Evolutionary conservation across 2,113 vertebrate genomes (phyloP).

Genomic region (Istiophorus platypterus): DNA sequence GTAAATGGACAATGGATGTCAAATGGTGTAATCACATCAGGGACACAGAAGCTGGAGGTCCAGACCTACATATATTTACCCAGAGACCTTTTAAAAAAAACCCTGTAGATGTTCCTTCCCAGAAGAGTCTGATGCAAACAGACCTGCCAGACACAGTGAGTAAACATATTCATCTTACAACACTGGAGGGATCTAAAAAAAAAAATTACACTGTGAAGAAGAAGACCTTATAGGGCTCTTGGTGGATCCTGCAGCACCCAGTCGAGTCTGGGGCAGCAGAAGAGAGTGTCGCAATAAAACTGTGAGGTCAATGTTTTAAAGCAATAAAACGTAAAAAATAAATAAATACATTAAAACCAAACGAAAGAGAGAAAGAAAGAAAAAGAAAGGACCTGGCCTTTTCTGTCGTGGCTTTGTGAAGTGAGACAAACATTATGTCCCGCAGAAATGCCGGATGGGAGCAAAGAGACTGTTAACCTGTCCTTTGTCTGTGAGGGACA

Average conservation of each 20-base stretch:
- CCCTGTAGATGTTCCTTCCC: constrained; percentile 37
- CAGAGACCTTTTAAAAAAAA: constrained; percentile 49
- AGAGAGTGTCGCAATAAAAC: constrained; percentile 16
- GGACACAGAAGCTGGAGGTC: neutral
- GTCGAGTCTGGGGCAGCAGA: constrained; percentile 16
- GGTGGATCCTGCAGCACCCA: constrained; percentile 12
- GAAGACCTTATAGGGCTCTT: constrained; percentile 15
- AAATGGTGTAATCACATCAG: constrained; percentile 59
- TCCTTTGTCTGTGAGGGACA: constrained; percentile 40
- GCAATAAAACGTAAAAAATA: constrained; percentile 9
- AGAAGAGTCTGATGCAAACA: constrained; percentile 46
- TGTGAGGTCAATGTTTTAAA: neutral
- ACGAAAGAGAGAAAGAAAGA: too few relatives aligned
- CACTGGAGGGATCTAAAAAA: constrained; percentile 14
- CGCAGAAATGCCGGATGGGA: constrained; percentile 11
- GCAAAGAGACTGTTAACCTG: constrained; percentile 26
- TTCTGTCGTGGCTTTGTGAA: neutral
- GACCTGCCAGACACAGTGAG: constrained; percentile 36
- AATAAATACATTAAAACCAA: too few relatives aligned
- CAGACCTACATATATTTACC: constrained; percentile 27
- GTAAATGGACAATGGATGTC: constrained; percentile 43
- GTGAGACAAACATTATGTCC: neutral
- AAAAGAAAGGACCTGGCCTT: neutral
- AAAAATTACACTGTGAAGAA: constrained; percentile 38
- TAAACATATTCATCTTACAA: constrained; percentile 63